phyloP scores from a whole-genome alignment of 2,797 vertebrate genomes.

The Scarus forsteni region DNA sequence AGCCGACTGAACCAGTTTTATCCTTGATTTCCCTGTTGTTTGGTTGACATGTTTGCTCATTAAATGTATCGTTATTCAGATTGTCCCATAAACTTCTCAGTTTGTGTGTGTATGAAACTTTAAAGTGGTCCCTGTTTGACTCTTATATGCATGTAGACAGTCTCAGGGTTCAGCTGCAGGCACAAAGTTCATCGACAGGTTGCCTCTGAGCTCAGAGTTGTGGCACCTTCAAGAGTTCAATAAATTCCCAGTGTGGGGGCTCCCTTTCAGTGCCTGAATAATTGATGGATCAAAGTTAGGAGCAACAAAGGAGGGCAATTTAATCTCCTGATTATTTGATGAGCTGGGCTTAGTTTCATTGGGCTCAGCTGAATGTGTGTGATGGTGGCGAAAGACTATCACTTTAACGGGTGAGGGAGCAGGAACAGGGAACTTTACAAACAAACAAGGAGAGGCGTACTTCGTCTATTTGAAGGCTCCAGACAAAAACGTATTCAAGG shows the following conservation, averaged over 20 bases:
- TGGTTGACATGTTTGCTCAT: not conserved
- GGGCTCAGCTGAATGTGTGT: constrained; percentile 62
- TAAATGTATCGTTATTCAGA: not conserved
- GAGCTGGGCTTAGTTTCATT: constrained; percentile 74
- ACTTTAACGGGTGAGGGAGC: constrained; percentile 57
- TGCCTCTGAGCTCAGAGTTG: constrained; percentile 65
- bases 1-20: not conserved
- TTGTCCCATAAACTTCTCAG: not conserved
- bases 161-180: constrained; percentile 25
- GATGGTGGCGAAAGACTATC: constrained; percentile 52
- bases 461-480: too few species aligned
- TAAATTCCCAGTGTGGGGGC: constrained; percentile 74
- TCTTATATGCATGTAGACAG: constrained; percentile 32
- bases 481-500: too few species aligned
- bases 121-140: constrained; percentile 45
- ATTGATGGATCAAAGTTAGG: constrained; percentile 82
- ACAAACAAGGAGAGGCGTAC: not conserved
- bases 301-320: constrained; percentile 83
- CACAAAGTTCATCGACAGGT: constrained; percentile 62
- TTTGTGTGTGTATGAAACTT: constrained; percentile 5
- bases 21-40: not conserved
- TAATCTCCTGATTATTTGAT: constrained; percentile 84
- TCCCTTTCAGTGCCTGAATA: constrained; percentile 81
- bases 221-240: constrained; percentile 74
- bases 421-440: constrained; percentile 43